A percentile compares a stretch with the other conserved stretches of the same genome.
These are phyloP conservation scores for Geopemphigus sp. DNA, from an alignment of 1,140 invertebrate species.

Conservation along the genomic window DNA sequence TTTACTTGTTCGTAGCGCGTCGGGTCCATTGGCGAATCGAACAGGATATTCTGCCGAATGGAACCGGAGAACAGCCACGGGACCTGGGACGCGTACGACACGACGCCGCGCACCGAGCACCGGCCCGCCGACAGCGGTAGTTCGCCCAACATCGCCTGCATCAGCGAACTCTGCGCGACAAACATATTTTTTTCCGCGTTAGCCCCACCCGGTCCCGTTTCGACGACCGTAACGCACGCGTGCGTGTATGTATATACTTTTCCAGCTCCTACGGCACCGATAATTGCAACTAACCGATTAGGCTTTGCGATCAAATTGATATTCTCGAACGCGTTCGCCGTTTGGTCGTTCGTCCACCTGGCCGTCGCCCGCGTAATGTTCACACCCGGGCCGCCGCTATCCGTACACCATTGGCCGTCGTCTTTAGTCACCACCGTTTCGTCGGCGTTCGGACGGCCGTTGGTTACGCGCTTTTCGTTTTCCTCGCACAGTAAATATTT, in stretches of 20 bases:
- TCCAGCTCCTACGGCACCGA: slow-evolving; percentile 79
- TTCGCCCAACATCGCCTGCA: slow-evolving; percentile 79
- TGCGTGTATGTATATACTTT: too few species aligned
- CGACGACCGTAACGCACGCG: too few species aligned
- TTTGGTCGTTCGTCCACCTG: slow-evolving; percentile 61
- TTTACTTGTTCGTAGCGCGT: slow-evolving; percentile 69
- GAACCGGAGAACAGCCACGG: slow-evolving; percentile 82
- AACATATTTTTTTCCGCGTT: too few species aligned
- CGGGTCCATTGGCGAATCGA: slow-evolving; percentile 73
- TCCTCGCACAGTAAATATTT: slow-evolving; percentile 69
- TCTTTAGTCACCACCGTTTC: background rate
- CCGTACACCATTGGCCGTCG: too few species aligned
- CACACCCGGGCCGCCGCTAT: too few species aligned
- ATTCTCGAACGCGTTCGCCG: slow-evolving; percentile 64
- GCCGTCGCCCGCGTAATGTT: slow-evolving; percentile 61
- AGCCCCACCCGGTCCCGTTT: too few species aligned
- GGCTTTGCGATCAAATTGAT: slow-evolving; percentile 64
- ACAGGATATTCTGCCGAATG: slow-evolving; percentile 84
- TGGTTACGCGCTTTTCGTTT: slow-evolving; percentile 52
- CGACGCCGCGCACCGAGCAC: slow-evolving; percentile 69
- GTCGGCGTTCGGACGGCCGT: background rate
- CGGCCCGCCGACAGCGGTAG: slow-evolving; percentile 67
- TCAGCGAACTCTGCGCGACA: slow-evolving; percentile 64
- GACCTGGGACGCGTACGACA: slow-evolving; percentile 88
- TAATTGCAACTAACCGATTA: slow-evolving; percentile 70